These are phyloP conservation scores for Cyphomyrus plagiostoma DNA, from an alignment of 2,113 vertebrate genomes.

Conservation along the genomic window DNA sequence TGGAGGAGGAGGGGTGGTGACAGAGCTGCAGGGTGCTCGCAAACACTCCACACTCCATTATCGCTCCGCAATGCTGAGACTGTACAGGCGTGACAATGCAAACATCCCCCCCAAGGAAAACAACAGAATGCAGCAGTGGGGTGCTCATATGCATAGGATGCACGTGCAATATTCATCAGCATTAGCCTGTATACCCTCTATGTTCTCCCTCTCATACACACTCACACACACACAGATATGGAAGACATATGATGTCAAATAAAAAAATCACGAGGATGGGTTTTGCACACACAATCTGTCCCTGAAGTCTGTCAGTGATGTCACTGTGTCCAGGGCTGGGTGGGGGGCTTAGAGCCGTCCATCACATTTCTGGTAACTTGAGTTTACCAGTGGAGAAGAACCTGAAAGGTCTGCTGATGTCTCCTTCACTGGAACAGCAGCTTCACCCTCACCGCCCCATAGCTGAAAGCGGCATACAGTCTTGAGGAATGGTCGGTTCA, in stretches of 20 bases:
- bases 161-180: neutral
- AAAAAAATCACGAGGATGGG: neutral
- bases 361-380: neutral
- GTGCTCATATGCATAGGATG: neutral
- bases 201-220: neutral
- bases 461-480: neutral
- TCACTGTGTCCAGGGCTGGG: neutral
- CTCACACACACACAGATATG: constrained; percentile 1
- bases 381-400: neutral
- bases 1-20: neutral
- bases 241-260: neutral
- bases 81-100: neutral
- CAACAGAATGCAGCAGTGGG: neutral
- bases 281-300: neutral
- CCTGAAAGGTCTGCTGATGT: neutral
- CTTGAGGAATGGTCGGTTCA: neutral
- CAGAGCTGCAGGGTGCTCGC: neutral
- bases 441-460: neutral
- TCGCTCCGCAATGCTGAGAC: neutral
- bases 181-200: neutral
- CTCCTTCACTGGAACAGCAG: neutral
- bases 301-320: neutral
- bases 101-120: neutral
- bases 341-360: neutral
- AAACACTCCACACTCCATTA: constrained; percentile 4